Evolutionary conservation across 2,888 invertebrate genomes (phyloP).

Genomic region (Lochmaea crataegi): DNA sequence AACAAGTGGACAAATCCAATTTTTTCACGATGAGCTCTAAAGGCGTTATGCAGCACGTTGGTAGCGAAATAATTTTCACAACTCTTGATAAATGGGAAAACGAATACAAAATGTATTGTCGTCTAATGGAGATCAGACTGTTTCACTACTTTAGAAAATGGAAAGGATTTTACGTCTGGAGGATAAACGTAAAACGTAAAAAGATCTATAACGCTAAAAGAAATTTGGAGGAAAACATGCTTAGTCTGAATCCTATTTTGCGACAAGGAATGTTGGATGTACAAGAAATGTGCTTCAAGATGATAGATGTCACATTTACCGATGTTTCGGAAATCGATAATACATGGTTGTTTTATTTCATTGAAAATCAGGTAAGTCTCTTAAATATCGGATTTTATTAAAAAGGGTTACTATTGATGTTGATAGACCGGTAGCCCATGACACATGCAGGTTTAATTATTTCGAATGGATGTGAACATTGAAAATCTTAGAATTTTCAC

Average conservation of each 20-base stretch:
- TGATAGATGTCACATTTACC: conserved; percentile 73
- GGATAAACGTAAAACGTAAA: conserved; percentile 70
- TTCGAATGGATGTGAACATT: too few relatives aligned
- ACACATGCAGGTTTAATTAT: too few relatives aligned
- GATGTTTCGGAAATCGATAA: conserved; percentile 68
- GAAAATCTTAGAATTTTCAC: too few relatives aligned
- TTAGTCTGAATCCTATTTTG: conserved; percentile 78
- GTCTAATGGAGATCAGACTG: conserved; percentile 79
- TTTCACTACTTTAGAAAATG: conserved; percentile 77
- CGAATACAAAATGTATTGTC: conserved; percentile 83
- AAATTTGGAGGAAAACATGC: conserved; percentile 75
- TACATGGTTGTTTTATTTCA: conserved; percentile 74
- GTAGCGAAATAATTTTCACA: conserved; percentile 82
- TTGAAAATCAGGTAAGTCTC: conserved; percentile 72
- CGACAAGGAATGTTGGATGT: conserved; percentile 79
- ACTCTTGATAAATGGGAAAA: conserved; percentile 83
- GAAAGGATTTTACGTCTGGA: conserved; percentile 68
- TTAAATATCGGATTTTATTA: not conserved
- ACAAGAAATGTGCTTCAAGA: conserved; percentile 74
- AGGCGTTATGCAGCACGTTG: conserved; percentile 82
- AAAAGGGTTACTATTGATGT: too few relatives aligned
- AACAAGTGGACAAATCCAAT: conserved; percentile 73
- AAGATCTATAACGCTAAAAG: conserved; percentile 74
- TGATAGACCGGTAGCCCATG: too few relatives aligned
- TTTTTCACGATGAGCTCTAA: conserved; percentile 85